These are phyloP conservation scores for Dreissena rostriformis DNA, from an alignment of 1,140 invertebrate genomes.

Conservation along the genomic window DNA sequence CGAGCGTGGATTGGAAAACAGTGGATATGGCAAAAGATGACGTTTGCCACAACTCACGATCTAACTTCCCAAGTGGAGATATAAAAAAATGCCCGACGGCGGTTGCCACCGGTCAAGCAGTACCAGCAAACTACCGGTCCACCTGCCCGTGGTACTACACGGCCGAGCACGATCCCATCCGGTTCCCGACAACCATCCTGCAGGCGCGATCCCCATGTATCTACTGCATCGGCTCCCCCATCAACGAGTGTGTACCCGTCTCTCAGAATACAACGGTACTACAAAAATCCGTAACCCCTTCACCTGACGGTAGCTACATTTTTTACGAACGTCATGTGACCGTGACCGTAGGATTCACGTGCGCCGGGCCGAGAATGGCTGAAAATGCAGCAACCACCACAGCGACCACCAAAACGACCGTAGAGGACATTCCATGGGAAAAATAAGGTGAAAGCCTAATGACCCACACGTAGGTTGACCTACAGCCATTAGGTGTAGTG, in stretches of 20 bases:
- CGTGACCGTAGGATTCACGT: slow-evolving; percentile 18
- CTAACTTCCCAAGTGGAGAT: not conserved
- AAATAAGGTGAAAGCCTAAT: too few species aligned
- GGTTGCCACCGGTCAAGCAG: not conserved
- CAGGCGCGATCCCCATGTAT: slow-evolving; percentile 31
- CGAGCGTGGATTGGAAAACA: not conserved
- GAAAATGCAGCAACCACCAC: not conserved
- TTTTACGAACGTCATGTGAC: not conserved
- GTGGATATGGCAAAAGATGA: not conserved
- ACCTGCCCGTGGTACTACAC: slow-evolving; percentile 48
- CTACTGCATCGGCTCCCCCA: slow-evolving; percentile 28
- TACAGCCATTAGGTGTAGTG: too few species aligned
- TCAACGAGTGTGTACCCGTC: slow-evolving; percentile 9
- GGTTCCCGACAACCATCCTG: slow-evolving; percentile 39
- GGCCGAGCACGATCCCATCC: slow-evolving; percentile 8
- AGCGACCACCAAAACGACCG: not conserved
- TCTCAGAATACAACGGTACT: slow-evolving; percentile 15
- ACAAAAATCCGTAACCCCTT: not conserved
- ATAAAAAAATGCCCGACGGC: not conserved
- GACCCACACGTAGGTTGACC: too few species aligned
- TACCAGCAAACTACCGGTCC: slow-evolving; percentile 45
- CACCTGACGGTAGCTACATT: not conserved
- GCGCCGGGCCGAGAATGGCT: not conserved
- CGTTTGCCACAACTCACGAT: not conserved
- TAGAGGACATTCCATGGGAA: not conserved